Evolutionary conservation across 2,888 invertebrate species (phyloP), one percentile per base, ranked within the genome.

Genomic region (Xanthia icteritia): DNA sequence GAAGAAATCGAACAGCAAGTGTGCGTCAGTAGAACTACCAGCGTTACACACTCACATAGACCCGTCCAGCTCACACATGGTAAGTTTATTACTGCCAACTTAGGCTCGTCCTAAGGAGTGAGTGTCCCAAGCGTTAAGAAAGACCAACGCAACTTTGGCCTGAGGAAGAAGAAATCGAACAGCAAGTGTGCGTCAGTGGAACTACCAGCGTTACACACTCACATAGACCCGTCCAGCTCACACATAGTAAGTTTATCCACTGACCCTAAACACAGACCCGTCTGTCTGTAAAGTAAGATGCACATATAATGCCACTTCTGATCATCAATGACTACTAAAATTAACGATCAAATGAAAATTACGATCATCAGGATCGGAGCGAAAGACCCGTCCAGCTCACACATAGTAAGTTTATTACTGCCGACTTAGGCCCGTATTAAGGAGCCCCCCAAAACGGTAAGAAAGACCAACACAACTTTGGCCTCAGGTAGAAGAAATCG

Each of bases 391-490:
- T 96, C 94, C 87, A 92, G 88, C 76, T 97, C 96, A 6, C 95
- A 96, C 73, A 95, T 95, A 92, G 97, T 96, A 63, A 61, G 27
- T 4, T 48, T 15, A 13, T 45, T 45, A 45, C 45, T 45, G 45
- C 13, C 13, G 45, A 45, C 13, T 45, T 45, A 45, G 45, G 45
- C 13, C 45, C 45, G 45, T 45, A 3, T 3, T 45, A 45, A 45
- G 11, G 13, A 45, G 13, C 45, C 45, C 3, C 45, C 42, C 97
- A 0, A 0, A 97, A 97, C 90, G 97, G 97, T 9, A 98, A 98
- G 92, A 98, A 98, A 89, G 97, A 97, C 89, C 96, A 97, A 2
- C 97, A 97, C 90, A 97, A 97, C 91, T 98, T 98, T 90, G 97
- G 97, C 1, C 95, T 98, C 48, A 96, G 97, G 78, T 97, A 97